Conservation (phyloP, 2,888 invertebrate genomes). For the Pyrochroa serraticornis region DNA sequence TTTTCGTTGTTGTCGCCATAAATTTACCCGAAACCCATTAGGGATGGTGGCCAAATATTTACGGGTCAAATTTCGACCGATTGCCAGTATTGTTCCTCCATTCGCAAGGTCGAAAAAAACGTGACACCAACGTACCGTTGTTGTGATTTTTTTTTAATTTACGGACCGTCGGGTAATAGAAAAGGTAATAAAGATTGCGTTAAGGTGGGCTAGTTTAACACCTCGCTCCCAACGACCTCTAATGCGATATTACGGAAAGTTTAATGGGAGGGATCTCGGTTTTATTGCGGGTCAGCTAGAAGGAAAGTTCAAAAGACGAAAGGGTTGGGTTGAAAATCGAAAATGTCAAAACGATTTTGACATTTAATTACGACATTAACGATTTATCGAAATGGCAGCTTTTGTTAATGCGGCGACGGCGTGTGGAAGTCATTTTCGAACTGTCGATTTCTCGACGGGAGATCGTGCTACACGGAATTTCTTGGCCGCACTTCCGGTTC, state of each 20-base stretch:
- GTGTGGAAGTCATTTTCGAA: not conserved
- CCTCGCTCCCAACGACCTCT: not conserved
- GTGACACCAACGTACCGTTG: slow-evolving; percentile 5
- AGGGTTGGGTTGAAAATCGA: slow-evolving; percentile 2
- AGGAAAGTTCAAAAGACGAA: slow-evolving; percentile 14
- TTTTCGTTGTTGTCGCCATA: slow-evolving; percentile 12
- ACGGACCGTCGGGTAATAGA: not conserved
- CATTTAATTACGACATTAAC: slow-evolving; percentile 26
- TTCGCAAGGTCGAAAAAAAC: slow-evolving; percentile 6
- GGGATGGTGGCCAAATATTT: slow-evolving; percentile 21
- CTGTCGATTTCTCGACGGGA: slow-evolving; percentile 7
- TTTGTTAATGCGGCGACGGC: not conserved
- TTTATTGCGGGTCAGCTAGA: not conserved
- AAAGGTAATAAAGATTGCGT: too few relatives aligned
- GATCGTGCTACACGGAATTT: slow-evolving; percentile 8
- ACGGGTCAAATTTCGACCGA: slow-evolving; percentile 19
- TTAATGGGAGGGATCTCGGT: too few relatives aligned
- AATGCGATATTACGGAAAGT: not conserved
- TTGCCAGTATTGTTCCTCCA: slow-evolving; percentile 11
- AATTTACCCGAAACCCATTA: slow-evolving; percentile 19
- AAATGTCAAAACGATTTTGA: slow-evolving; percentile 14
- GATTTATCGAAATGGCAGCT: slow-evolving; percentile 24
- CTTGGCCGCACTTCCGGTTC: slow-evolving; percentile 15
- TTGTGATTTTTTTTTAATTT: not conserved
- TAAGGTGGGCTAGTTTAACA: not conserved